These are phyloP conservation scores for Gymnothorax javanicus DNA, from an alignment of 2,797 vertebrate genomes.

Conservation along the genomic window DNA sequence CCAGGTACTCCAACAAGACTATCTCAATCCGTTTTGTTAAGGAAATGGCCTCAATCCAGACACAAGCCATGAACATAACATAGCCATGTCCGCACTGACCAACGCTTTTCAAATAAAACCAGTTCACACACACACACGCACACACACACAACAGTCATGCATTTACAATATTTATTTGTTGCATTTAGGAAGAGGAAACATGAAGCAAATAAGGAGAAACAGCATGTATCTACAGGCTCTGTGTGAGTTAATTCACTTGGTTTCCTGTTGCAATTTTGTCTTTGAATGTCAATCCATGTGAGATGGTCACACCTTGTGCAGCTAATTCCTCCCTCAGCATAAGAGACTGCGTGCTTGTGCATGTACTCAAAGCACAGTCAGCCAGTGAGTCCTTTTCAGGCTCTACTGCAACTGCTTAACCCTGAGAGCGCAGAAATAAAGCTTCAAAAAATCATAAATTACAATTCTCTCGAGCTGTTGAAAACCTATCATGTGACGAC, in stretches of 20 bases:
- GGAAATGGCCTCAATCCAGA: background rate
- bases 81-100: background rate
- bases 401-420: no score
- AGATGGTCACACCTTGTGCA: background rate
- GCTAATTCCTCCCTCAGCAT: background rate
- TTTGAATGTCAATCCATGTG: background rate
- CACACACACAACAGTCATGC: background rate
- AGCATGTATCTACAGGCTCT: background rate
- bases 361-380: background rate
- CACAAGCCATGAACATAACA: background rate
- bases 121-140: background rate
- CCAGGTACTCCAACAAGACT: background rate
- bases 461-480: no score
- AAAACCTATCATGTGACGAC: no score
- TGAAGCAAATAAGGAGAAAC: constrained; percentile 9
- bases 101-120: background rate
- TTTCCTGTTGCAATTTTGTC: background rate
- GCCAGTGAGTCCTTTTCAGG: no score
- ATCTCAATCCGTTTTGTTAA: background rate
- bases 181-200: background rate
- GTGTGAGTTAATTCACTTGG: background rate
- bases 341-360: background rate
- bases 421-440: no score
- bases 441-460: no score
- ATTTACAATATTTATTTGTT: constrained; percentile 20